phyloP scores from a whole-genome alignment of 2,888 invertebrate genomes.

The Allolobophora icterica region DNA sequence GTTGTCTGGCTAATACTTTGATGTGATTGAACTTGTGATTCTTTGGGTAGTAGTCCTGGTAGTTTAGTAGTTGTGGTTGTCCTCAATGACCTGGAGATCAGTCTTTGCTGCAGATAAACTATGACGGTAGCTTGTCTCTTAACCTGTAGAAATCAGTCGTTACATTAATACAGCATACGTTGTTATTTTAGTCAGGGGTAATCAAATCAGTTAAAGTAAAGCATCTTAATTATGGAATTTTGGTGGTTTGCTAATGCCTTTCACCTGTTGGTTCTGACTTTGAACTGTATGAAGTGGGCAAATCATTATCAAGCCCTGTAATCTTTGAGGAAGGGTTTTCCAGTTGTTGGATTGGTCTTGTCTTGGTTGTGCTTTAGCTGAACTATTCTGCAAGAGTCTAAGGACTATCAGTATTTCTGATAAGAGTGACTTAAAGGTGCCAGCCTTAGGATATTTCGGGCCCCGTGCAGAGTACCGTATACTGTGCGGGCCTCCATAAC shows the following conservation, averaged over 20 bases:
- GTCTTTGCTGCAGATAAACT: background rate
- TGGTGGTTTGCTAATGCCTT: too few species aligned
- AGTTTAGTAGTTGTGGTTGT: background rate
- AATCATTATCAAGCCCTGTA: background rate
- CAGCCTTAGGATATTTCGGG: too few species aligned
- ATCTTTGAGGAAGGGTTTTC: background rate
- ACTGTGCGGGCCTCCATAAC: too few species aligned
- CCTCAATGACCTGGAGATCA: background rate
- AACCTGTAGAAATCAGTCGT: background rate
- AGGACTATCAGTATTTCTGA: background rate
- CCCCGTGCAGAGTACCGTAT: too few species aligned
- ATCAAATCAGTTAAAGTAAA: background rate
- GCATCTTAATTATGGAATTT: too few species aligned
- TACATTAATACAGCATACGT: too few species aligned
- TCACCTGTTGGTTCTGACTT: background rate
- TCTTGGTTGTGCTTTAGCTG: background rate
- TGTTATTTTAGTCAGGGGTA: background rate
- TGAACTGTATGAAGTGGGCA: background rate
- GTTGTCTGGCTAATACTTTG: background rate
- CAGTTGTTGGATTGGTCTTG: background rate
- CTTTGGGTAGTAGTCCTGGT: background rate
- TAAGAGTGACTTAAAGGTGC: too few species aligned
- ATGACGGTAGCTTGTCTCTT: background rate
- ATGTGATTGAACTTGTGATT: background rate
- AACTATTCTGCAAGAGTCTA: background rate